Evolutionary conservation across 2,888 invertebrate species (phyloP).

Genomic region (Cheilosia grossa): DNA sequence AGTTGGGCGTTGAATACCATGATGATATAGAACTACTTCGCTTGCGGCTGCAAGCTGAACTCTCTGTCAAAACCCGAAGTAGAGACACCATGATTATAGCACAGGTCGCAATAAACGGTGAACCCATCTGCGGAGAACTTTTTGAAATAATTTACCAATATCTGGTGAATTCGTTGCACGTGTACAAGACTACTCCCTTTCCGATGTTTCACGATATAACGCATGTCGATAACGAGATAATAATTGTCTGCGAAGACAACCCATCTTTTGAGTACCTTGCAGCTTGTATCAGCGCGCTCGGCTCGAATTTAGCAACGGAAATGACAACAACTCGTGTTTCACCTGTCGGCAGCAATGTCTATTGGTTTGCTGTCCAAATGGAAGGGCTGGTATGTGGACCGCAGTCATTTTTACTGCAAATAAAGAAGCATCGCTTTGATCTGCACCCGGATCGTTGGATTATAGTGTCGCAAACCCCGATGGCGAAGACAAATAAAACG

Average conservation of each 20-base stretch:
- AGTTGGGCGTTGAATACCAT: slow-evolving; percentile 6
- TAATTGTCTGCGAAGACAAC: slow-evolving; percentile 34
- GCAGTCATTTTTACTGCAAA: slow-evolving; percentile 66
- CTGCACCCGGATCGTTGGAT: slow-evolving; percentile 74
- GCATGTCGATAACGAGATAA: slow-evolving; percentile 23
- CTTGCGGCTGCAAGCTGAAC: slow-evolving; percentile 42
- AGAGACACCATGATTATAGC: slow-evolving; percentile 60
- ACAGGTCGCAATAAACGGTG: slow-evolving; percentile 51
- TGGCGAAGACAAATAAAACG: slow-evolving; percentile 47
- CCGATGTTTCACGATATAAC: slow-evolving; percentile 49
- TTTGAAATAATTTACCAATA: slow-evolving; percentile 52
- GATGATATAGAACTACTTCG: slow-evolving; percentile 69
- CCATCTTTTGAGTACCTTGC: slow-evolving; percentile 33
- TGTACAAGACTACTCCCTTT: slow-evolving; percentile 16
- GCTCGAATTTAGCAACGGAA: not conserved
- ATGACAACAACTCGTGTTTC: slow-evolving; percentile 20
- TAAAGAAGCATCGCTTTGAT: slow-evolving; percentile 71
- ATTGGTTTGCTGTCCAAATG: slow-evolving; percentile 39
- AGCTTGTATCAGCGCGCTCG: slow-evolving; percentile 15
- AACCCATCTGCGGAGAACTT: slow-evolving; percentile 24
- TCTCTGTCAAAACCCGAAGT: not conserved
- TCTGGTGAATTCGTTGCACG: slow-evolving; percentile 29
- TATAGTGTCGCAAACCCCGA: slow-evolving; percentile 58
- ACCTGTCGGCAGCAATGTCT: slow-evolving; percentile 19
- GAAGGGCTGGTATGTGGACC: slow-evolving; percentile 66